Evolutionary conservation across 2,888 invertebrate species (phyloP), one percentile per base, ranked within the genome.

Genomic region (Patella depressa): DNA sequence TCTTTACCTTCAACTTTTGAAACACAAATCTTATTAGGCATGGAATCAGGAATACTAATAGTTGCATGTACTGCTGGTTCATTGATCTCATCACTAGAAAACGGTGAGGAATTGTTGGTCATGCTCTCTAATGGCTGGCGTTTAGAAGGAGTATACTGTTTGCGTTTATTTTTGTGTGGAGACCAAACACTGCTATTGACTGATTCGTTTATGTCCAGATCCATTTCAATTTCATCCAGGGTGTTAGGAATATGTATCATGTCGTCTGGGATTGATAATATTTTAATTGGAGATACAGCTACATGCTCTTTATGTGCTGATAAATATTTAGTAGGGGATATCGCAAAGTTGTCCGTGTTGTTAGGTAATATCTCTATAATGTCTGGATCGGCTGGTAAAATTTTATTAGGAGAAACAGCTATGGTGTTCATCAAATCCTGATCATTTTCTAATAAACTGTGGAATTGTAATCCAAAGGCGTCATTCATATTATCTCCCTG

Each of bases 91-190:
- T 45, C 45, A 45, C 45, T 45, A 45, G 45, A 45, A 45, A 45
- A 45, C 4, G 65, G 19, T 11, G 24, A 19, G 24, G 4, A 65
- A 19, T 24, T 24, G 24, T 65, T 65, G 24, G 65, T 24, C 65
- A 65, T 65, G 65, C 24, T 24, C 12, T 9, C 14, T 24, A 65
- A 19, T 65, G 19, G 65, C 19, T 65, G 19, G 19, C 14, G 65
- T 65, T 65, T 65, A 4, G 65, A 24, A 24, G 86, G 86, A 9
- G 85, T 85, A 59, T 83, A 85, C 71, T 84, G 81, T 72, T 86
- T 87, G 34, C 86, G 81, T 76, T 86, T 87, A 72, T 83, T 85
- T 3, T 72, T 79, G 3, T 72, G 78, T 5, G 71, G 57, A 74
- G 72, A 59, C 45, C 72, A 24, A 53, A 65, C 3, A 79, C 57